Evolutionary conservation across 2,113 vertebrate species (phyloP).

Genomic region (Xiphophorus maculatus): DNA sequence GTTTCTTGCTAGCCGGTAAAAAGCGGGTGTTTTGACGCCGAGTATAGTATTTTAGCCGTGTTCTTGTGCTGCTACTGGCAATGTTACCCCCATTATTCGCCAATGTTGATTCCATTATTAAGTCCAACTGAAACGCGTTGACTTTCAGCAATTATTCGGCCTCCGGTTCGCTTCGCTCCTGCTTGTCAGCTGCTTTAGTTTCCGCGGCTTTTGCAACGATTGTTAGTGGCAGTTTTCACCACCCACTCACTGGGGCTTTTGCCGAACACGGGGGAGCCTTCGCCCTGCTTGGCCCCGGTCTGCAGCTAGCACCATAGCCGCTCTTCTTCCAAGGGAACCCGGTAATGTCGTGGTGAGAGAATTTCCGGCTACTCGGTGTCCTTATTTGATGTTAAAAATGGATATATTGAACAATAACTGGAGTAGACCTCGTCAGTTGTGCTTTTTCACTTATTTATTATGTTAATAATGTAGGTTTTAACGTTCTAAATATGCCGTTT

Average conservation of each 20-base stretch:
- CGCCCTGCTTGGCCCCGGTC: conserved; percentile 35
- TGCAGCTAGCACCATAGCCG: conserved; percentile 45
- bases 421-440: neutral
- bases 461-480: neutral
- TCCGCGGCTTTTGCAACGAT: conserved; percentile 65
- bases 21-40: neutral
- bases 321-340: neutral
- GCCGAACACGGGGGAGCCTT: conserved; percentile 44
- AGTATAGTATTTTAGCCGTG: neutral
- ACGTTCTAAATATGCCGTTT: neutral
- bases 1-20: neutral
- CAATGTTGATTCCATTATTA: neutral
- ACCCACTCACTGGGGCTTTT: conserved; percentile 49
- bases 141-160: conserved; percentile 5
- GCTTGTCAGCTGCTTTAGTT: conserved; percentile 59
- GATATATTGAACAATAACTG: neutral
- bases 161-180: neutral
- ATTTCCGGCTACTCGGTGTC: neutral
- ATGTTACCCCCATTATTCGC: neutral
- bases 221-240: conserved; percentile 46
- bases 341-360: conserved; percentile 35
- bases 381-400: neutral
- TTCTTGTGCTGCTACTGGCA: neutral
- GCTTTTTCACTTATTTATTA: neutral
- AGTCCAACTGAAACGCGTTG: neutral